Percentiles rank a stretch among this genome's conserved stretches.
phyloP scores from a whole-genome alignment of 2,797 vertebrate genomes.

The Eospalax fontanierii region DNA sequence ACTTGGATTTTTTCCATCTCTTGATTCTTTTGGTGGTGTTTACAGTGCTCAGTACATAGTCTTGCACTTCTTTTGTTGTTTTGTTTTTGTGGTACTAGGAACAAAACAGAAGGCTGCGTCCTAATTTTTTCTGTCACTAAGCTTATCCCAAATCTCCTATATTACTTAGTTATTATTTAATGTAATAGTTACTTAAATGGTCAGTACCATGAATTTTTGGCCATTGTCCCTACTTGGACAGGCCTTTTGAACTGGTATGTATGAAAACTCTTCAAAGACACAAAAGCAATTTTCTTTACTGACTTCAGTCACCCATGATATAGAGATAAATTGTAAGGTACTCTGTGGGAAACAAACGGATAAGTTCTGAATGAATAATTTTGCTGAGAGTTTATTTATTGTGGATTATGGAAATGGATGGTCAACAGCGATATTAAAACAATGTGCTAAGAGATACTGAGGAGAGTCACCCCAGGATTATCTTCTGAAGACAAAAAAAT shows the following conservation, averaged over 20 bases:
- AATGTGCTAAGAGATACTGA: not conserved
- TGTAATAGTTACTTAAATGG: not conserved
- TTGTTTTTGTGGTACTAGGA: not conserved
- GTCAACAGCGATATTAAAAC: not conserved
- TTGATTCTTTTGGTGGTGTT: not conserved
- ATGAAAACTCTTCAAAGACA: slow-evolving; percentile 10
- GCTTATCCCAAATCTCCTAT: too few species aligned
- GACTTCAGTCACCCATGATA: not conserved
- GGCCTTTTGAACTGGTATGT: not conserved
- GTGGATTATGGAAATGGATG: not conserved
- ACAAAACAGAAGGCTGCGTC: too few species aligned
- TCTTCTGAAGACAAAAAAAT: not conserved
- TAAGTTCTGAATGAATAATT: slow-evolving; percentile 18
- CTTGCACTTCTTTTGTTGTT: not conserved
- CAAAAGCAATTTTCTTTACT: not conserved
- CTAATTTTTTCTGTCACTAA: too few species aligned
- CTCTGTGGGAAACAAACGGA: not conserved
- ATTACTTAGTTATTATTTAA: not conserved
- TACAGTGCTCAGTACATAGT: not conserved
- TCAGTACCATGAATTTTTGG: not conserved
- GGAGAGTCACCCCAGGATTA: not conserved
- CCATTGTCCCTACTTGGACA: not conserved
- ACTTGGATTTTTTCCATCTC: not conserved
- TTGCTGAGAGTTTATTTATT: slow-evolving; percentile 39
- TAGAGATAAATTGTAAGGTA: not conserved